These are phyloP conservation scores for Brachyhypopomus occidentalis DNA, from an alignment of 2,113 vertebrate genomes.

Conservation along the genomic window DNA sequence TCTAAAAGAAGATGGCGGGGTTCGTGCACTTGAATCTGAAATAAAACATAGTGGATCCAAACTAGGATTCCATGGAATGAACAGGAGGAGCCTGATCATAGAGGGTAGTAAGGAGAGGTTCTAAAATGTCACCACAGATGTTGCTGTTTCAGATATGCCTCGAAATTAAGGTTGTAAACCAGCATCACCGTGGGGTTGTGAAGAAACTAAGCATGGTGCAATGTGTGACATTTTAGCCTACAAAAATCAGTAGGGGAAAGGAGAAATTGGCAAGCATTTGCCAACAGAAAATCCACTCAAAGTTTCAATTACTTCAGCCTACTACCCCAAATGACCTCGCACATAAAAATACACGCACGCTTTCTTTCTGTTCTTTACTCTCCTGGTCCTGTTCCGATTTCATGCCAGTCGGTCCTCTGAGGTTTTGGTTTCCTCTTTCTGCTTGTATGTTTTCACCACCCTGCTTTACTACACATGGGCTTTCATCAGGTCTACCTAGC, in stretches of 20 bases:
- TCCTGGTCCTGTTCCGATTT: background rate
- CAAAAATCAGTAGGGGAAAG: slow-evolving; percentile 14
- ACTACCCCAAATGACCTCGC: slow-evolving; percentile 6
- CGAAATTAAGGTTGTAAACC: slow-evolving; percentile 1
- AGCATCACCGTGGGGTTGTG: slow-evolving; percentile 1
- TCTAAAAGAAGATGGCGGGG: slow-evolving; percentile 19
- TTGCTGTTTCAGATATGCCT: background rate
- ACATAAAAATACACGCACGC: background rate
- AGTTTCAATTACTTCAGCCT: background rate
- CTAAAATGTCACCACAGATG: background rate
- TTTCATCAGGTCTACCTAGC: background rate
- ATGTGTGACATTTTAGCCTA: background rate
- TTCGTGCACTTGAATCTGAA: slow-evolving; percentile 11
- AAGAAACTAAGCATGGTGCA: background rate
- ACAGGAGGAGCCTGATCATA: background rate
- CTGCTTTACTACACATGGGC: background rate
- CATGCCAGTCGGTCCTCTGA: background rate
- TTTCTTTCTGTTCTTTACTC: background rate
- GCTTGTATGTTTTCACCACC: slow-evolving; percentile 4
- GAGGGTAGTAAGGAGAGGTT: background rate
- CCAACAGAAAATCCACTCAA: slow-evolving; percentile 1
- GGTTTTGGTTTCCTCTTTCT: background rate
- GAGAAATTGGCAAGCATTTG: slow-evolving; percentile 9
- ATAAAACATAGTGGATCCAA: slow-evolving; percentile 19
- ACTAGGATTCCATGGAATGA: slow-evolving; percentile 13